Percentiles rank a stretch among this genome's conserved stretches.
These are phyloP conservation scores for Propithecus coquereli DNA, from an alignment of 2,113 vertebrate genomes.

Conservation along the genomic window DNA sequence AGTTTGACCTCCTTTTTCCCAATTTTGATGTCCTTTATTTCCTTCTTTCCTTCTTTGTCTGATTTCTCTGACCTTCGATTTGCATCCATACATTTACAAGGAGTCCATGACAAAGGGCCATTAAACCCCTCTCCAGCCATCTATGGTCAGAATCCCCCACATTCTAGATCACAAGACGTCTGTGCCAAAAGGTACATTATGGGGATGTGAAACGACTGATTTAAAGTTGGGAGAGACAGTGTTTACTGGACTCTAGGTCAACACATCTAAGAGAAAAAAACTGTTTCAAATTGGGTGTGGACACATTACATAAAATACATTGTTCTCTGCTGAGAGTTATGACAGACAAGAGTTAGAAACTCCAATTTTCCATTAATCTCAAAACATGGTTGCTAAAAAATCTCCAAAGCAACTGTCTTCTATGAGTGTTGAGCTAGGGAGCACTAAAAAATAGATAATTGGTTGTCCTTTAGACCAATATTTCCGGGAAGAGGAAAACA, in stretches of 20 bases:
- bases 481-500: background rate
- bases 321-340: background rate
- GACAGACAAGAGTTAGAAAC: background rate
- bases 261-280: background rate
- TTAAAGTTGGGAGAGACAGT: background rate
- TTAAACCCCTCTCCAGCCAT: background rate
- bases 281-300: background rate
- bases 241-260: conserved; percentile 18
- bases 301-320: background rate
- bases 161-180: background rate
- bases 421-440: background rate
- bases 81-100: background rate
- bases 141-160: background rate
- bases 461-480: background rate
- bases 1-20: no score
- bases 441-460: background rate
- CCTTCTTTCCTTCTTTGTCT: no score
- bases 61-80: background rate
- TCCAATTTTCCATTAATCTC: background rate
- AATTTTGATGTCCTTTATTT: no score
- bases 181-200: background rate
- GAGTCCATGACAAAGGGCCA: background rate
- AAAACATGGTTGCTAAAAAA: background rate
- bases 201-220: background rate
- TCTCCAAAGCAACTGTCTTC: background rate